Evolutionary conservation across 2,113 vertebrate species (phyloP), one percentile per base, ranked within the genome.

Genomic region (Dicerorhinus sumatrensis): DNA sequence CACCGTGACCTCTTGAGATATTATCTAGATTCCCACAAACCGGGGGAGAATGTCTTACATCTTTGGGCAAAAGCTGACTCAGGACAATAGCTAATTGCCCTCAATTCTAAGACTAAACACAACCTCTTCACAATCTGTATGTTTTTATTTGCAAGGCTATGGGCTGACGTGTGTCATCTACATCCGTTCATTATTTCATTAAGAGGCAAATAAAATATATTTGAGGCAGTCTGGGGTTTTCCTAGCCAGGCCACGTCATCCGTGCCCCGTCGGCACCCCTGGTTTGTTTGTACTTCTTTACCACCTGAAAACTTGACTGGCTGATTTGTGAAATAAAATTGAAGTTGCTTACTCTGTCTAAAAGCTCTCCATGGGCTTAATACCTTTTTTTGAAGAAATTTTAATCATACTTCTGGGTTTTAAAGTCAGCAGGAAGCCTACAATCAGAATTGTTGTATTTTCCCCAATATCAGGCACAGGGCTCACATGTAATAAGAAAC

Each of bases 291-390:
- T 13, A 11, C n/a, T 6, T n/a, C 23, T 69, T 60, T 72, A 56
- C 58, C 65, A 84, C 60, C 46, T 29, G 82, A 76, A 92, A 87
- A 73, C 8, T 33, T 23, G 33, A 82, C 42, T 33, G 23, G 48
- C 95, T 77, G 48, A 63, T 94, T 91, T 91, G 77, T 69, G 31
- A 97, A 85, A 91, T 93, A 58, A 94, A 94, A 96, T 33, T 46
- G 72, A 95, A 94, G 89, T 90, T 31, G 36, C 62, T 72, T 18
- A 6, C 18, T 92, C 92, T 21, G 17, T 48, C 82, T 94, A 62
- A 93, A 96, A 80, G 92, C 86, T 80, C 97, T 92, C 88, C 54
- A 4, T 73, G 25, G 58, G 60, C 65, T 87, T 67, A 70, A 72
- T 94, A 65, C 51, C 88, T 95, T 46, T 89, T 93, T 93, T 60